Conservation (phyloP, 1,140 invertebrate genomes). For the Lamellibrachia luymesi region DNA sequence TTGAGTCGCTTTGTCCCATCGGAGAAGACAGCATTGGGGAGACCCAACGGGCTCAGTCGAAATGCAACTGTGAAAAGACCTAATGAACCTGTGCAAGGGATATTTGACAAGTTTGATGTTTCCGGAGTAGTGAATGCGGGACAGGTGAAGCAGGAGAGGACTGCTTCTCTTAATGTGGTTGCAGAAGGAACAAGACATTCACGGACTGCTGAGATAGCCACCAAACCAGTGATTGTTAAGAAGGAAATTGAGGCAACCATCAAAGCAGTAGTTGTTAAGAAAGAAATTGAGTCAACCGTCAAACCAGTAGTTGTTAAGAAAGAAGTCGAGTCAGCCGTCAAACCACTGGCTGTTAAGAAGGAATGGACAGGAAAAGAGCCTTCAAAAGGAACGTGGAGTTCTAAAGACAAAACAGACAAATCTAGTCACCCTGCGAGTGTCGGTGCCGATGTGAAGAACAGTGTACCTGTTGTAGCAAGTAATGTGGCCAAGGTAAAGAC, state of each 20-base stretch:
- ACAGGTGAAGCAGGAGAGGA: neutral
- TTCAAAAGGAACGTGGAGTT: neutral
- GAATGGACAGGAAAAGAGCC: neutral
- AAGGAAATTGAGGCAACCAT: neutral
- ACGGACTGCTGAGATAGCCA: neutral
- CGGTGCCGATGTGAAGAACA: neutral
- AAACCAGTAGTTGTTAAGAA: neutral
- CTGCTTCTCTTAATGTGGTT: neutral
- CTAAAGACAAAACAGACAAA: neutral
- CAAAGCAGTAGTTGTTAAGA: neutral
- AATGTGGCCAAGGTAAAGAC: neutral
- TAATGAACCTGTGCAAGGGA: neutral
- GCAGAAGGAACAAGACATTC: neutral
- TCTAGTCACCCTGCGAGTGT: neutral
- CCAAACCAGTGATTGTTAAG: neutral
- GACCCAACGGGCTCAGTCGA: neutral
- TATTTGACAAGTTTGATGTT: slow-evolving; percentile 1
- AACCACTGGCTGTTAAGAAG: neutral
- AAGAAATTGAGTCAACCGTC: neutral
- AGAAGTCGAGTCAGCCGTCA: neutral
- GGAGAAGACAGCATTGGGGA: neutral
- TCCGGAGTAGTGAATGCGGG: neutral
- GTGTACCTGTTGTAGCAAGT: neutral
- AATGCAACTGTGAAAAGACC: neutral
- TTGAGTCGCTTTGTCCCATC: neutral